Base-by-base conservation (phyloP, 2,888 invertebrate genomes). In the Brachypalpus laphriformis region DNA sequence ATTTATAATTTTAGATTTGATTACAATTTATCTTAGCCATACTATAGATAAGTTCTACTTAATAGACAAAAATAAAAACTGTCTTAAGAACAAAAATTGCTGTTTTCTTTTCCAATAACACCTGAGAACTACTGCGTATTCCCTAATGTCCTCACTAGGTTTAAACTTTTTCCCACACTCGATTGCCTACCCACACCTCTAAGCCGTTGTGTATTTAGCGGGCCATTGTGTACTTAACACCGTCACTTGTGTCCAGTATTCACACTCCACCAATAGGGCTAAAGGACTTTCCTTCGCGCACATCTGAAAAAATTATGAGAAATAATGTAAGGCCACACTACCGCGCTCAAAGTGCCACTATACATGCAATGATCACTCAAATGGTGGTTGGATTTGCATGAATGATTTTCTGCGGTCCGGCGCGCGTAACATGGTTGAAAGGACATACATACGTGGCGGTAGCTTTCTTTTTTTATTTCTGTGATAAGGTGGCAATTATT, bases 311-410 rank as follows among this genome's bases (percentile, higher is more conserved):
- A n/a, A n/a, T 37, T 72, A 47, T 59, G 34, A 49, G 49, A 49
- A 61, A 28, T 49, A 20, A 9, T 31, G 34, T 31, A 45, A 18
- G 9, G 18, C 18, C 14, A 56, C 6, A 22, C 28, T 14, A 51
- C 31, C n/a, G 28, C 9, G 40, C 18, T 16, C 11, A 74, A 74
- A 74, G 47, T 72, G 72, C 72, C 77, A 22, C 51, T 59, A 77
- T 68, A 70, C 61, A 77, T 68, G 68, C 75, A 61, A 54, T 59
- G 68, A 77, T 61, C 59, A 68, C 42, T 54, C 61, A 42, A 77
- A 63, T 78, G 45, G 77, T 78, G 45, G 70, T 70, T 71, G 63
- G 70, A 63, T 63, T 54, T 54, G 63, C 77, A 70, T 78, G 77
- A 63, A 42, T 71, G 77, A 14, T 63, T 78, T 78, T 56, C 18